Evolutionary conservation across 2,888 invertebrate genomes (phyloP), one percentile per base, ranked within the genome.

Genomic region (Cosmia pyralina): DNA sequence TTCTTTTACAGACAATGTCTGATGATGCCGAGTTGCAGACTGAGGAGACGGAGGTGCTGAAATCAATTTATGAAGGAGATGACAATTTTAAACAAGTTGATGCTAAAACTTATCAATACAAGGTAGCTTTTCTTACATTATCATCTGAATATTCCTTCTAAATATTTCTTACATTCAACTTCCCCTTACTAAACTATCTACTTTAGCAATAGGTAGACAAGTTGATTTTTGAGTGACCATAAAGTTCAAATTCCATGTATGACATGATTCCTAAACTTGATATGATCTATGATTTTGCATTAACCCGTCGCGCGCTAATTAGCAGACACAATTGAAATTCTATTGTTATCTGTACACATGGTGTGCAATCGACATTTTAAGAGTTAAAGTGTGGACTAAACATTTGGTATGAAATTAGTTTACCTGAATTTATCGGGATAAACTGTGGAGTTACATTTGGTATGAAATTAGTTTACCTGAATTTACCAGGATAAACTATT

Each of bases 31-130:
- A 98, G 91, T 96, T 97, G 74, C 98, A 98, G 91, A 97, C 97
- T 66, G 99, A 99, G 89, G 99, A 99, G 94, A 96, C 98, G 68
- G 99, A 99, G 96, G 99, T 98, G 0, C 94, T 99, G 74, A 97
- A 97, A 84, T 98, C 99, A 6, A 99, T 99, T 88, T 99, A 99
- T 93, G 99, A 99, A 88, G 99, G 99, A 28, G 99, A 99, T 94
- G 96, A 97, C 4, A 97, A 97, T 76, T 99, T 99, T 91, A 98
- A 98, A 92, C 97, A 98, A 95, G 93, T 98, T 50, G 97, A 97
- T 90, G 92, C 97, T 13, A 98, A 97, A 72, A 97, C 97, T 72
- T 99, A 98, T 96, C 99, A 99, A 91, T 99, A 99, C 90, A 99
- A 99, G 97, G 99, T 99, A 94, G 87, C 80, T 84, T 76, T 59